Conservation (phyloP, 2,113 vertebrate species). For the Pelobates fuscus region DNA sequence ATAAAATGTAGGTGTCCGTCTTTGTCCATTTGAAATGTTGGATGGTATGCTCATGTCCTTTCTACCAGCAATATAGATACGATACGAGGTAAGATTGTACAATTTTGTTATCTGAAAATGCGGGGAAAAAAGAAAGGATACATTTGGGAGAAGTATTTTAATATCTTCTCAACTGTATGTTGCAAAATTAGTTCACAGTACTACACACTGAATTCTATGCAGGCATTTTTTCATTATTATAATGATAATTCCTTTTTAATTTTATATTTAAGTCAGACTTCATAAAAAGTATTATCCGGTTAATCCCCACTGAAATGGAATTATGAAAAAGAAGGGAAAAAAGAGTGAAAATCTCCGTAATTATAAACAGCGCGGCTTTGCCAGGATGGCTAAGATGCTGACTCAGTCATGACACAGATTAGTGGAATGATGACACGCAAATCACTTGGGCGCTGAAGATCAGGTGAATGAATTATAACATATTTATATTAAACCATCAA, state of each 20-base stretch:
- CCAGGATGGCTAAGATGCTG: background rate
- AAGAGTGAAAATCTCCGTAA: background rate
- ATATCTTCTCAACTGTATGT: background rate
- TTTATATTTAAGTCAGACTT: slow-evolving; percentile 38
- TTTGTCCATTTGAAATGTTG: no score
- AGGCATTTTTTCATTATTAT: slow-evolving; percentile 12
- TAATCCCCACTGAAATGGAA: slow-evolving; percentile 21
- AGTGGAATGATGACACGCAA: background rate
- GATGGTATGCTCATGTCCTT: no score
- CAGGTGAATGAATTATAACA: slow-evolving; percentile 7
- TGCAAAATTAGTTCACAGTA: background rate
- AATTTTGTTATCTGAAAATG: no score
- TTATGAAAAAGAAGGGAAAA: slow-evolving; percentile 16
- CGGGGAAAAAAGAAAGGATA: background rate
- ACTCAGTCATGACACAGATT: slow-evolving; percentile 18
- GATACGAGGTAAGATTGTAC: no score
- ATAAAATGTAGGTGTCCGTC: no score
- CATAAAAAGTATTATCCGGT: slow-evolving; percentile 39
- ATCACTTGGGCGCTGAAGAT: background rate
- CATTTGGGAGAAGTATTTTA: background rate
- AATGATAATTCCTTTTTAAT: slow-evolving; percentile 34
- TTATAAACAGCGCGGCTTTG: slow-evolving; percentile 2
- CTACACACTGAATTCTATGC: background rate
- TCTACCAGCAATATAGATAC: no score
- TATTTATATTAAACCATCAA: background rate